Evolutionary conservation across 2,797 vertebrate genomes (phyloP).

Genomic region (Melanotaenia boesemani): DNA sequence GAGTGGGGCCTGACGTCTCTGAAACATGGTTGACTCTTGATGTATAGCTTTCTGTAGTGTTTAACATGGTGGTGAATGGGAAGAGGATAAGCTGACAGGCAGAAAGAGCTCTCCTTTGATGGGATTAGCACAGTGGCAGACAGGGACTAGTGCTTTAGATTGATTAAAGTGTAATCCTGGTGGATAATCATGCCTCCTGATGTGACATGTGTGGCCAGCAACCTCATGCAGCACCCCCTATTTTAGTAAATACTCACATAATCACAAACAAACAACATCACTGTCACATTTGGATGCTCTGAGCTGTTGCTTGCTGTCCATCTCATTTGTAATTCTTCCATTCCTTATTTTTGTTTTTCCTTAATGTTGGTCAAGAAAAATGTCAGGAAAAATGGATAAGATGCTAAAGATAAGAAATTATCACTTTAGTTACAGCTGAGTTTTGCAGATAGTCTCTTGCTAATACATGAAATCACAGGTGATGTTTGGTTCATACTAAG

Average conservation of each 20-base stretch:
- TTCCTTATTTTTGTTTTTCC: slow-evolving; percentile 9
- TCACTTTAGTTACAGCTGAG: neutral
- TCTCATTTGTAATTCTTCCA: slow-evolving; percentile 7
- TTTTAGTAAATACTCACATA: slow-evolving; percentile 12
- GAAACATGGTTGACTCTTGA: slow-evolving; percentile 63
- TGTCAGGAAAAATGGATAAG: slow-evolving; percentile 40
- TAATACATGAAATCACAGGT: neutral
- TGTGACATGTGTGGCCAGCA: slow-evolving; percentile 68
- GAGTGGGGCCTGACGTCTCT: slow-evolving; percentile 13
- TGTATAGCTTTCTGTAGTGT: slow-evolving; percentile 64
- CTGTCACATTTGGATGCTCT: slow-evolving; percentile 12
- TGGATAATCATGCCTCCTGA: slow-evolving; percentile 77
- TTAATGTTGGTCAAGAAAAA: slow-evolving; percentile 28
- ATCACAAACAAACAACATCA: slow-evolving; percentile 45
- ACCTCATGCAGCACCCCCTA: slow-evolving; percentile 29
- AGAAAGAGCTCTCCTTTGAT: slow-evolving; percentile 74
- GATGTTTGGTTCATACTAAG: neutral
- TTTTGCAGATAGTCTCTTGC: neutral
- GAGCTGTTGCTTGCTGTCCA: slow-evolving; percentile 1
- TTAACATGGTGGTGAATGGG: slow-evolving; percentile 70
- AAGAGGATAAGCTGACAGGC: slow-evolving; percentile 69
- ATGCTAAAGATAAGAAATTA: slow-evolving; percentile 23
- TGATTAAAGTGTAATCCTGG: slow-evolving; percentile 83
- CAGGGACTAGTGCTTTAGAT: slow-evolving; percentile 77
- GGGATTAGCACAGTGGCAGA: slow-evolving; percentile 76